Percentiles rank a stretch among this genome's conserved stretches.
Conservation (phyloP, 2,888 invertebrate species). For the Mimumesa dahlbomi region DNA sequence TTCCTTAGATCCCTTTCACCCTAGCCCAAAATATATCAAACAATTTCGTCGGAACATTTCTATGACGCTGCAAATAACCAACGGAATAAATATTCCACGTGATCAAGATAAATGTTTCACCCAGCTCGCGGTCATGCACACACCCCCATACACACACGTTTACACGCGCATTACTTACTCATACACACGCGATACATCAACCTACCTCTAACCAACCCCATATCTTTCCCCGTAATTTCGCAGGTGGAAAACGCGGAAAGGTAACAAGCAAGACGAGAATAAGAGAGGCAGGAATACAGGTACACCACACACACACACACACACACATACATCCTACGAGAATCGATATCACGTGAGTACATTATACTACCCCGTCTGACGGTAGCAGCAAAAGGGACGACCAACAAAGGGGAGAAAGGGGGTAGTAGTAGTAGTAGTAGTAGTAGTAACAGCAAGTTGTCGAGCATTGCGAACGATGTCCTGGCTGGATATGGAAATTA, state of each 20-base stretch:
- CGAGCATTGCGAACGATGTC: background rate
- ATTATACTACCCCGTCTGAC: conserved; percentile 4
- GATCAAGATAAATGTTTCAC: too few species aligned
- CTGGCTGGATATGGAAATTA: conserved; percentile 15
- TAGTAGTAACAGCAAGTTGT: background rate
- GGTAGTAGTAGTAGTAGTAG: conserved; percentile 10
- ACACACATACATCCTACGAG: conserved; percentile 38
- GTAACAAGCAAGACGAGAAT: conserved; percentile 8
- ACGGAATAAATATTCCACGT: too few species aligned
- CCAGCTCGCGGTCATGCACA: background rate
- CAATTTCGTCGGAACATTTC: too few species aligned
- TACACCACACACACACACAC: conserved; percentile 19
- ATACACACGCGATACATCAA: too few species aligned
- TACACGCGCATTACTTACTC: too few species aligned
- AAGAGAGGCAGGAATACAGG: background rate
- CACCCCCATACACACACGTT: too few species aligned
- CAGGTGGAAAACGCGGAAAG: background rate
- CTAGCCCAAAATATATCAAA: too few species aligned
- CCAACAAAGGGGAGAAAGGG: too few species aligned
- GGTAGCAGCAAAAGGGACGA: too few species aligned
- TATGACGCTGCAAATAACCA: too few species aligned
- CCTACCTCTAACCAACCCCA: too few species aligned
- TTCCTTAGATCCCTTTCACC: too few species aligned
- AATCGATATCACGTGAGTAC: conserved; percentile 43
- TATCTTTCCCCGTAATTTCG: background rate